Evolutionary conservation across 2,888 invertebrate genomes (phyloP).

Genomic region (Leptopilina syphax): DNA sequence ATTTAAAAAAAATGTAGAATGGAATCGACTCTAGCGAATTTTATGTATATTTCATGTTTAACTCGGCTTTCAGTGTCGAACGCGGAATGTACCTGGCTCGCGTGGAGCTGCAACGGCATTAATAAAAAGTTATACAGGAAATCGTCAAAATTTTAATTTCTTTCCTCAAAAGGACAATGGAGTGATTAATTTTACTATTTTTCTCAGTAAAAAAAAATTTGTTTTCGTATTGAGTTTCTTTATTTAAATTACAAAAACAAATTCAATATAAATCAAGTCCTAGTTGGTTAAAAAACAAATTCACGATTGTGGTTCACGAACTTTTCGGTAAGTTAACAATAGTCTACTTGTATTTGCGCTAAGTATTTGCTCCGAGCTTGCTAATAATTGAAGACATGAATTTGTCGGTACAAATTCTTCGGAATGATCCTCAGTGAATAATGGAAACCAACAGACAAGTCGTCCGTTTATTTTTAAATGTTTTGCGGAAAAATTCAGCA

Average conservation of each 20-base stretch:
- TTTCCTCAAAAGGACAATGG: background rate
- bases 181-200: background rate
- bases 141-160: constrained; percentile 47
- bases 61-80: constrained; percentile 64
- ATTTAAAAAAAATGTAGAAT: constrained; percentile 48
- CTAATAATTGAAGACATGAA: constrained; percentile 85
- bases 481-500: constrained; percentile 89
- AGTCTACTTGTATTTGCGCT: constrained; percentile 89
- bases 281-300: background rate
- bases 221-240: background rate
- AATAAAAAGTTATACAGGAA: constrained; percentile 63
- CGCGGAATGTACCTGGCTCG: constrained; percentile 70
- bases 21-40: constrained; percentile 53
- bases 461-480: constrained; percentile 87
- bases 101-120: constrained; percentile 66
- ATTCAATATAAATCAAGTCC: no score
- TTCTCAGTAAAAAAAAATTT: background rate
- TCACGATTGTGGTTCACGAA: constrained; percentile 77
- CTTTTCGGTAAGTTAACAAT: constrained; percentile 91
- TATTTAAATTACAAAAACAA: constrained; percentile 37
- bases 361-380: constrained; percentile 93
- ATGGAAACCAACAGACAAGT: constrained; percentile 97
- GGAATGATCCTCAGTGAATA: constrained; percentile 87
- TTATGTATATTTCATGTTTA: constrained; percentile 51
- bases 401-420: constrained; percentile 88